phyloP scores from a whole-genome alignment of 2,113 vertebrate genomes.

The Bettongia penicillata region DNA sequence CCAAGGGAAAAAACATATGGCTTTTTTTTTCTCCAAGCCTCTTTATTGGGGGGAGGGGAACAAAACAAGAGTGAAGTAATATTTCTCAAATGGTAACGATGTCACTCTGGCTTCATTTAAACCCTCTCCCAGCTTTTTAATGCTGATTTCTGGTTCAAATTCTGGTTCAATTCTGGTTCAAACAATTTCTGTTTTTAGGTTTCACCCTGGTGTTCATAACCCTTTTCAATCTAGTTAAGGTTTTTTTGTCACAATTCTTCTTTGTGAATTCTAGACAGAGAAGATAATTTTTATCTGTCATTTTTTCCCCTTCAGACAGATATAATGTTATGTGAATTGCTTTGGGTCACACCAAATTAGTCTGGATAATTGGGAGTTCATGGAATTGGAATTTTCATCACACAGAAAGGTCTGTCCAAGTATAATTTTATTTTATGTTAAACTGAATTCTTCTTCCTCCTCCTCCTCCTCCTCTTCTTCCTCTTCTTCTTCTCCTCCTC shows the following conservation, averaged over 20 bases:
- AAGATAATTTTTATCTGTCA: conserved; percentile 6
- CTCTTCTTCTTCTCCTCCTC: neutral
- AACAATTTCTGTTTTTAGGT: conserved; percentile 33
- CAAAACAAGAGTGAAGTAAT: neutral
- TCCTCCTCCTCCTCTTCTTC: neutral
- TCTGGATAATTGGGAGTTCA: conserved; percentile 19
- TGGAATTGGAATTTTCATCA: neutral
- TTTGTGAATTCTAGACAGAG: neutral
- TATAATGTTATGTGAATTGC: too few species aligned
- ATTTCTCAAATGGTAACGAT: neutral
- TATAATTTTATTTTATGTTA: neutral
- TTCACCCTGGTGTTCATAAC: neutral
- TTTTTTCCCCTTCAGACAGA: conserved; percentile 5
- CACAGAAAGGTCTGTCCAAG: neutral
- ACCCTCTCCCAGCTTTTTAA: neutral
- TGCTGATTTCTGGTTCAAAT: neutral
- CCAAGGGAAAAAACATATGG: neutral
- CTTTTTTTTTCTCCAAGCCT: conserved; percentile 21
- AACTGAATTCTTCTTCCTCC: neutral
- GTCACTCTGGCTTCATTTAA: neutral
- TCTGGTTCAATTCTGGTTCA: neutral
- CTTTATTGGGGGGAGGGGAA: neutral
- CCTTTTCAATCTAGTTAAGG: neutral
- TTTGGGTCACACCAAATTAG: conserved; percentile 29
- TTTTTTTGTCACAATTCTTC: conserved; percentile 16